These are phyloP conservation scores for Forpus xanthops DNA, from an alignment of 2,797 vertebrate genomes.

Conservation along the genomic window DNA sequence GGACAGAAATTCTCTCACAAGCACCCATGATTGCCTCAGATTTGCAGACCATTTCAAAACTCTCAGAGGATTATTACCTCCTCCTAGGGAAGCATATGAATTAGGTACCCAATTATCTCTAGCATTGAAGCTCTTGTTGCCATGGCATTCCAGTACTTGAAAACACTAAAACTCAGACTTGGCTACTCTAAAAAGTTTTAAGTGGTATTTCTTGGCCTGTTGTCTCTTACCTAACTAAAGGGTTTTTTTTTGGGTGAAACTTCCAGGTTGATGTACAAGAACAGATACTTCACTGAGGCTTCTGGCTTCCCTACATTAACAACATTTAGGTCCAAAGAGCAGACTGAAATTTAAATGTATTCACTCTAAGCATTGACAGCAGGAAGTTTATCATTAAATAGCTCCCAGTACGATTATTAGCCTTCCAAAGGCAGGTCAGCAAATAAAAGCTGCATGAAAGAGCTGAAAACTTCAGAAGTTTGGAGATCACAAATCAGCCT, in stretches of 20 bases:
- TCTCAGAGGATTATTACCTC: neutral
- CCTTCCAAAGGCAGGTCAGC: neutral
- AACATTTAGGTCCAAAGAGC: neutral
- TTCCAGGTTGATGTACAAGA: neutral
- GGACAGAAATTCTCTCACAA: neutral
- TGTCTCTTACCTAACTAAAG: neutral
- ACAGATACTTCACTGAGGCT: neutral
- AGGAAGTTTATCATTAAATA: neutral
- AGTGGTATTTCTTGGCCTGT: neutral
- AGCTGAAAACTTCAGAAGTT: neutral
- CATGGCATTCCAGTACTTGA: neutral
- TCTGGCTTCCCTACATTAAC: neutral
- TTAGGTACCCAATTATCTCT: neutral
- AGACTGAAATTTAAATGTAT: neutral
- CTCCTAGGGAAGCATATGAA: neutral
- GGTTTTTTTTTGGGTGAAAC: neutral
- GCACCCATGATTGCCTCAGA: neutral
- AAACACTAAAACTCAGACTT: neutral
- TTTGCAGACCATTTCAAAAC: neutral
- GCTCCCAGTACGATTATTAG: neutral
- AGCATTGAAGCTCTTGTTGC: slow-evolving; percentile 2
- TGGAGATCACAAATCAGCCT: neutral
- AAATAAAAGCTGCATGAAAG: neutral
- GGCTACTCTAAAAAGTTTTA: neutral
- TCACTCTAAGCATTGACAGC: neutral